Evolutionary conservation across 2,113 vertebrate genomes (phyloP).

Genomic region (Erythrocercus mccallii): DNA sequence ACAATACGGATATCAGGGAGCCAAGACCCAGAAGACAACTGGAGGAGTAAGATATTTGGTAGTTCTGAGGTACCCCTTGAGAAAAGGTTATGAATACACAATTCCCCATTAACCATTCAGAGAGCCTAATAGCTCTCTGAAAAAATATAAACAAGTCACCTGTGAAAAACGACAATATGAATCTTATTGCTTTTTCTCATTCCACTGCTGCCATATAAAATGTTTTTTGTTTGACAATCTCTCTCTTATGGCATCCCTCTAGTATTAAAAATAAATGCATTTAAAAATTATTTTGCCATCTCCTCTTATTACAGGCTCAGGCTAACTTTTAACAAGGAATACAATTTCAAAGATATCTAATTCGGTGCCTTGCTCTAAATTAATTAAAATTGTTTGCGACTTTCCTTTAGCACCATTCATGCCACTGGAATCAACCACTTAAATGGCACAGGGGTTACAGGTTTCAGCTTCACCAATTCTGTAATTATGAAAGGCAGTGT

Average conservation of each 20-base stretch:
- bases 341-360: neutral
- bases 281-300: neutral
- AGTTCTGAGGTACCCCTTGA: neutral
- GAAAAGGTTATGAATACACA: neutral
- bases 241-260: neutral
- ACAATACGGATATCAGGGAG: neutral
- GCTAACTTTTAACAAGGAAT: neutral
- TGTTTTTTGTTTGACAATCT: neutral
- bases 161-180: neutral
- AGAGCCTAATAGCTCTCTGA: neutral
- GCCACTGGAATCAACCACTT: neutral
- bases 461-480: neutral
- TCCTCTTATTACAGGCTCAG: neutral
- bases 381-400: neutral
- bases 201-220: neutral
- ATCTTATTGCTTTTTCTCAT: neutral
- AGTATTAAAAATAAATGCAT: neutral
- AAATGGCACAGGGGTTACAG: neutral
- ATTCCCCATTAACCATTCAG: neutral
- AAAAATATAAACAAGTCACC: neutral
- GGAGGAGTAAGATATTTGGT: neutral
- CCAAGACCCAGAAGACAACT: neutral
- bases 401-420: rapidly evolving
- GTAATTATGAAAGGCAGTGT: neutral
- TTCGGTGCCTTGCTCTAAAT: neutral